Conservation (phyloP, 1,140 invertebrate genomes). For the Dendrolimus punctatus region DNA sequence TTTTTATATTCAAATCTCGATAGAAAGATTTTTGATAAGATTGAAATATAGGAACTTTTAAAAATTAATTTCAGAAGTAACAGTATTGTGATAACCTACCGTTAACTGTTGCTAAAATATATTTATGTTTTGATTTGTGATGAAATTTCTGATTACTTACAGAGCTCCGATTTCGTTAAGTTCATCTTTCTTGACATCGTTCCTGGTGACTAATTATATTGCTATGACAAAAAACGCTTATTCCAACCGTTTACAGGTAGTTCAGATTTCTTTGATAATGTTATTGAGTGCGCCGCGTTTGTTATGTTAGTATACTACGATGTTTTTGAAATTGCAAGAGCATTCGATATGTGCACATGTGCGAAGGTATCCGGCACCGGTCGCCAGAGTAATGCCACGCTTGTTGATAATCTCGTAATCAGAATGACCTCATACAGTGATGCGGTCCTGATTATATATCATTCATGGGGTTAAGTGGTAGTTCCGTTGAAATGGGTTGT, state of each 20-base stretch:
- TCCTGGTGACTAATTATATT: too few relatives aligned
- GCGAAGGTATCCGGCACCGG: slow-evolving; percentile 32
- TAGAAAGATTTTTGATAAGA: too few relatives aligned
- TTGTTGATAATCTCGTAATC: slow-evolving; percentile 29
- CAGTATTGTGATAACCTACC: too few relatives aligned
- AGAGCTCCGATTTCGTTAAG: slow-evolving; percentile 45
- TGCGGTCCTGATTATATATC: too few relatives aligned
- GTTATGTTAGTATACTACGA: slow-evolving; percentile 12
- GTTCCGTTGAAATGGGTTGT: slow-evolving; percentile 5
- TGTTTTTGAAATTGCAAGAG: slow-evolving; percentile 21
- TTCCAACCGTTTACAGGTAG: slow-evolving; percentile 8
- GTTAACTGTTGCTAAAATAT: not conserved
- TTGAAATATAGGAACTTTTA: too few relatives aligned
- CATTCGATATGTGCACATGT: slow-evolving; percentile 25
- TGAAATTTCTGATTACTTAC: slow-evolving; percentile 24
- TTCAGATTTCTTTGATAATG: not conserved
- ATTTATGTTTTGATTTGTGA: not conserved
- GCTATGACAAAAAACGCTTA: too few relatives aligned
- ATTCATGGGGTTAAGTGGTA: slow-evolving; percentile 5
- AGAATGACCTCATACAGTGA: slow-evolving; percentile 17
- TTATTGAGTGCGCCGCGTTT: too few relatives aligned
- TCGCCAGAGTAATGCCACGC: slow-evolving; percentile 18
- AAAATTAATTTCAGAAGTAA: too few relatives aligned
- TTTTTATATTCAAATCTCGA: too few relatives aligned
- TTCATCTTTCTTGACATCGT: slow-evolving; percentile 17